Base-by-base conservation (phyloP, 2,797 vertebrate species). In the Gobio occitaniae region DNA sequence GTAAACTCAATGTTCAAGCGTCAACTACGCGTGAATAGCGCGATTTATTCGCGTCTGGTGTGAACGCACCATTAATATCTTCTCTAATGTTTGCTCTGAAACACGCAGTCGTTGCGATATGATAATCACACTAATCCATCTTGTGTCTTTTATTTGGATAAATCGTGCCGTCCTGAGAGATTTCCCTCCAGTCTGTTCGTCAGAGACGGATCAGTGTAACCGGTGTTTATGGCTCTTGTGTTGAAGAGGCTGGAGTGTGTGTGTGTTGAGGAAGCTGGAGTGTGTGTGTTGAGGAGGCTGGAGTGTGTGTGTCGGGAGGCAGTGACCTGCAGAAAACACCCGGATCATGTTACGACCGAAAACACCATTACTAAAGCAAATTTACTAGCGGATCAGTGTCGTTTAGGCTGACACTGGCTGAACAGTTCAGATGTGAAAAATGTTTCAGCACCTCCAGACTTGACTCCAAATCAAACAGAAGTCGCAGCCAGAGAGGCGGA, bases 391-490 rank as follows among this genome's bases (percentile, higher is more conserved):
- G 90, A 89, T 85, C 82, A 48, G 88, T 71, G 90, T 89, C 87
- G 89, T 82, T 91, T 87, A 87, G 16, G 86, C 87, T 88, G 87
- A 89, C 50, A 15, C 61, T 15, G 61, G 77, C 82, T 91, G 88
- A 90, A 87, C 29, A 19, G 80, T 72, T 82, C 82, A 89, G 70
- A 90, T 91, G 84, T 84, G 90, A 92, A 89, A 86, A 84, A 88
- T 69, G 77, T 44, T 86, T 89, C 92, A 89, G 91, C 87, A 86
- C 87, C 87, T 86, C 71, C 80, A 88, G 85, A 78, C 84, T 56
- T 83, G 48, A 50, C 86, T 91, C 90, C 91, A 94, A 94, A 84
- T 91, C 89, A 94, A 95, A 92, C 90, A 94, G 91, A 83, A 87
- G 69, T 76, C 81, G 85, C 89, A 89, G 88, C 72, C 32, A 88